Evolutionary conservation across 2,888 invertebrate genomes (phyloP).

Genomic region (Blastobasis lacticolella): DNA sequence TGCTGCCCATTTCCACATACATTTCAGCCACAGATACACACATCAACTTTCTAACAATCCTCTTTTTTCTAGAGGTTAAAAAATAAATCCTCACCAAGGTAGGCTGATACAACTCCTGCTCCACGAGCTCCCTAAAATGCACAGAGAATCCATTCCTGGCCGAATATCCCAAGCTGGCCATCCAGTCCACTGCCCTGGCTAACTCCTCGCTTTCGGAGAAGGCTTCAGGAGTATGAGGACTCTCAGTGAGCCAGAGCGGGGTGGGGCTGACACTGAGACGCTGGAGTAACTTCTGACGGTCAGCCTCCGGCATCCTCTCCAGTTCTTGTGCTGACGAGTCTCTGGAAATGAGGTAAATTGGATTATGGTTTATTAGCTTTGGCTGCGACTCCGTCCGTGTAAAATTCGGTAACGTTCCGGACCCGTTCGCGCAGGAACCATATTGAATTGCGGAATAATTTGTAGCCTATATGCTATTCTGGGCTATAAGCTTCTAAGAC

Average conservation of each 20-base stretch:
- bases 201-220: conserved; percentile 26
- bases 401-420: no score
- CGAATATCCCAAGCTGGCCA: conserved; percentile 81
- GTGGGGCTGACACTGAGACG: conserved; percentile 36
- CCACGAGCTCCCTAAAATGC: conserved; percentile 79
- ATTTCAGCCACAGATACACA: no score
- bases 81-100: conserved; percentile 79
- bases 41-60: no score
- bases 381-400: neutral
- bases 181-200: conserved; percentile 80
- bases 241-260: conserved; percentile 57
- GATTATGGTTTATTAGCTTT: neutral
- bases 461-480: no score
- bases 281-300: conserved; percentile 37
- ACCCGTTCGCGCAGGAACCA: no score
- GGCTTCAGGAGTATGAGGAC: conserved; percentile 10
- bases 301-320: conserved; percentile 41
- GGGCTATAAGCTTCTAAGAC: no score
- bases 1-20: no score
- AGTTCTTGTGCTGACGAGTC: conserved; percentile 53
- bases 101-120: conserved; percentile 75
- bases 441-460: no score
- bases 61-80: no score
- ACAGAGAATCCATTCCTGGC: conserved; percentile 82
- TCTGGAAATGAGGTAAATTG: conserved; percentile 23